phyloP scores from a whole-genome alignment of 2,113 vertebrate genomes.

The Sander lucioperca region DNA sequence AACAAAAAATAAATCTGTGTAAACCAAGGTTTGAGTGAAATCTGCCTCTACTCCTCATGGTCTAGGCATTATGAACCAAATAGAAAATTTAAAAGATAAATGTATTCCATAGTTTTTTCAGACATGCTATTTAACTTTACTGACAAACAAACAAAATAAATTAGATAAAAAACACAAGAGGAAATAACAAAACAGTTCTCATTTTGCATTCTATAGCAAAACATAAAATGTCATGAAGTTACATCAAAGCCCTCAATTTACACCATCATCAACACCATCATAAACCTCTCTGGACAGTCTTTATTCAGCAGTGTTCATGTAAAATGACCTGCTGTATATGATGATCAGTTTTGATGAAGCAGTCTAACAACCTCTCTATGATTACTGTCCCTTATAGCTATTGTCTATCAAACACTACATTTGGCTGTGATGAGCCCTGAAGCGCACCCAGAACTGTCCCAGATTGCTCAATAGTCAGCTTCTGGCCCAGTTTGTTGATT shows the following conservation, averaged over 20 bases:
- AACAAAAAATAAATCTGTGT: neutral
- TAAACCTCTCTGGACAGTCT: constrained; percentile 17
- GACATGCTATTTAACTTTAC: neutral
- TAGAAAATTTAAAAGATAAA: neutral
- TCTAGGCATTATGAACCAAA: neutral
- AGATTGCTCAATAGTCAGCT: constrained; percentile 72
- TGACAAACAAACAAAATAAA: neutral
- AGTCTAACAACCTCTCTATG: constrained; percentile 35
- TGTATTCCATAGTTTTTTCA: neutral
- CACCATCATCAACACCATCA: constrained; percentile 14
- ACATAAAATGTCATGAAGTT: neutral
- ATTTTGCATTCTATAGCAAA: constrained; percentile 1
- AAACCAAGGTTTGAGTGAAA: neutral
- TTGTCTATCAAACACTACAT: constrained; percentile 61
- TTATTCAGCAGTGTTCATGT: constrained; percentile 5
- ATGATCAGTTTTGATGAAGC: constrained; percentile 24
- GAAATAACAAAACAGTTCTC: neutral
- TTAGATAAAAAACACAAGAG: neutral
- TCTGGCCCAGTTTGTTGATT: constrained; percentile 77
- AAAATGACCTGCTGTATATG: constrained; percentile 14
- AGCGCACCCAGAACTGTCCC: constrained; percentile 67
- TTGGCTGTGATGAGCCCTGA: constrained; percentile 59
- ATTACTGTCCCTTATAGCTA: constrained; percentile 44
- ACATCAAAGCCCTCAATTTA: constrained; percentile 7
- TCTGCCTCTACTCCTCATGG: neutral